Percentiles rank a stretch among this genome's conserved stretches.
These are phyloP conservation scores for Deroplatys truncata DNA, from an alignment of 2,888 invertebrate species.

Conservation along the genomic window DNA sequence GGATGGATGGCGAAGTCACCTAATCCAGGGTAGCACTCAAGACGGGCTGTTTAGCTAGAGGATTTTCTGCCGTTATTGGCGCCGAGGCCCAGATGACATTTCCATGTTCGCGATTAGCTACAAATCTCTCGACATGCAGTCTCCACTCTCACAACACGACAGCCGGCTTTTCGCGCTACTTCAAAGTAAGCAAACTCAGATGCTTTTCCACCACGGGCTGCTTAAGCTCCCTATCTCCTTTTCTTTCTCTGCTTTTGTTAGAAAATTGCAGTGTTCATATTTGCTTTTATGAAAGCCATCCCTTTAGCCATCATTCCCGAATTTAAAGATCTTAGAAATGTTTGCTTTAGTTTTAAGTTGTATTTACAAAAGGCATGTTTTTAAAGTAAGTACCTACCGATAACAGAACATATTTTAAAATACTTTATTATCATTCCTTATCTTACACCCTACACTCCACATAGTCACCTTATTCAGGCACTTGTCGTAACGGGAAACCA, in stretches of 20 bases:
- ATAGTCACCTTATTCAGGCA: too few species aligned
- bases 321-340: too few species aligned
- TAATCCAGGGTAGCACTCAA: constrained; percentile 11
- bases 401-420: too few species aligned
- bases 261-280: neutral
- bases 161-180: neutral
- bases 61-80: constrained; percentile 20
- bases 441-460: too few species aligned
- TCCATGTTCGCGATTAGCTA: constrained; percentile 13
- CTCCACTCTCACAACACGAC: neutral
- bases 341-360: too few species aligned
- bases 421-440: too few species aligned
- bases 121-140: neutral
- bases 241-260: neutral
- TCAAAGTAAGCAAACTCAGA: neutral
- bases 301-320: neutral
- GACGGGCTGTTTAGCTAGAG: constrained; percentile 22
- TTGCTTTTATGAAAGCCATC: neutral
- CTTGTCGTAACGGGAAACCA: too few species aligned
- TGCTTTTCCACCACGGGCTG: neutral
- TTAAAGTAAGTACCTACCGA: too few species aligned
- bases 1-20: neutral
- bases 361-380: too few species aligned
- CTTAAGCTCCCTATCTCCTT: neutral
- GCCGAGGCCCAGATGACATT: constrained; percentile 24